These are phyloP conservation scores for Cylloceria caligata DNA, from an alignment of 2,888 invertebrate genomes.

Conservation along the genomic window DNA sequence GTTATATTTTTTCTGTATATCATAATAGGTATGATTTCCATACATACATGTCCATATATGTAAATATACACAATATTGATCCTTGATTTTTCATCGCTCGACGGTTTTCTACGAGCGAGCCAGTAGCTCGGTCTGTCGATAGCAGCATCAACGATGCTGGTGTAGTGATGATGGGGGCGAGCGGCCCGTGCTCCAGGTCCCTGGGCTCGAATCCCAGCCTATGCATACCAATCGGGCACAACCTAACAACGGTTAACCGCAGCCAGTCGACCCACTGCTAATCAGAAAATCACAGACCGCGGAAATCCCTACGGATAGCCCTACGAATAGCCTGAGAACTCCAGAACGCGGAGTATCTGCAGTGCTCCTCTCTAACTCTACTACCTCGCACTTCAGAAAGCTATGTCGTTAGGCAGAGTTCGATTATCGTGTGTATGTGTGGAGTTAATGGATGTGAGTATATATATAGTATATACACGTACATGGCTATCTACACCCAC, in stretches of 20 bases:
- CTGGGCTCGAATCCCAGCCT: slow-evolving; percentile 82
- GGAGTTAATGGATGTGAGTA: slow-evolving; percentile 6
- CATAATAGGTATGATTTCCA: background rate
- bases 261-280: slow-evolving; percentile 83
- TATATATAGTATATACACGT: background rate
- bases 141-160: slow-evolving; percentile 56
- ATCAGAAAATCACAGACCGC: slow-evolving; percentile 84
- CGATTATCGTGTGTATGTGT: slow-evolving; percentile 36
- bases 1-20: too few relatives aligned
- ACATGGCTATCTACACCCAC: background rate
- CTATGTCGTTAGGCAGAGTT: slow-evolving; percentile 27
- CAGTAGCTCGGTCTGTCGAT: slow-evolving; percentile 33
- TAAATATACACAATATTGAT: slow-evolving; percentile 1
- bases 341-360: slow-evolving; percentile 29
- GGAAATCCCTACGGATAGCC: slow-evolving; percentile 79
- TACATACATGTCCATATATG: background rate
- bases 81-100: slow-evolving; percentile 35
- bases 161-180: slow-evolving; percentile 55
- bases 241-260: slow-evolving; percentile 84
- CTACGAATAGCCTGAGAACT: slow-evolving; percentile 46
- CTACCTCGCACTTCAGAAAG: slow-evolving; percentile 20
- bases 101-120: slow-evolving; percentile 46
- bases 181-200: slow-evolving; percentile 66
- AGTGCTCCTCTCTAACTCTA: slow-evolving; percentile 11
- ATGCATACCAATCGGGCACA: slow-evolving; percentile 84